Evolutionary conservation across 2,113 vertebrate genomes (phyloP).

Genomic region (Malurus melanocephalus): DNA sequence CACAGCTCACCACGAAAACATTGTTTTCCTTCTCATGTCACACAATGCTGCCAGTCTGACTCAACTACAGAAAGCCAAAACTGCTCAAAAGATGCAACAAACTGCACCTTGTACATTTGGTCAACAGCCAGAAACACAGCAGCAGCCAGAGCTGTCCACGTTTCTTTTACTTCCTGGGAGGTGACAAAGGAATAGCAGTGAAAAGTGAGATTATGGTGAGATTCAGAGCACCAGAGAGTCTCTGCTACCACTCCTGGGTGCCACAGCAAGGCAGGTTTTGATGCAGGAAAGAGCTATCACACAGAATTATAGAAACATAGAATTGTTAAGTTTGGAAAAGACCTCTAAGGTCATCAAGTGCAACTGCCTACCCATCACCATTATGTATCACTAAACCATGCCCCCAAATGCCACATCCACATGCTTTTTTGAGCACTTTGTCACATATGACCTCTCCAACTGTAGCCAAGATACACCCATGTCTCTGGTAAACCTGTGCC

Average conservation of each 20-base stretch:
- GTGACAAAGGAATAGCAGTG: background rate
- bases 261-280: background rate
- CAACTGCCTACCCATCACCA: too few species aligned
- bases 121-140: background rate
- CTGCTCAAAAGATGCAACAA: background rate
- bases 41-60: background rate
- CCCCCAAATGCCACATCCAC: background rate
- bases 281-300: background rate
- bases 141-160: background rate
- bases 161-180: background rate
- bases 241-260: background rate
- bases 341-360: background rate
- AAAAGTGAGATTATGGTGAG: background rate
- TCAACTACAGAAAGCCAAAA: background rate
- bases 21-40: background rate
- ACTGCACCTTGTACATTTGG: background rate
- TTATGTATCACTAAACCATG: background rate
- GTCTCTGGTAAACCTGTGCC: background rate
- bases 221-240: background rate
- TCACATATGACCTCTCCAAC: background rate
- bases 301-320: background rate
- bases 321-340: background rate
- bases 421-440: accelerated
- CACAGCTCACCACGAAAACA: background rate
- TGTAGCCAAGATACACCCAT: background rate